phyloP scores from a whole-genome alignment of 2,888 invertebrate species.

The Orthonevra nobilis region DNA sequence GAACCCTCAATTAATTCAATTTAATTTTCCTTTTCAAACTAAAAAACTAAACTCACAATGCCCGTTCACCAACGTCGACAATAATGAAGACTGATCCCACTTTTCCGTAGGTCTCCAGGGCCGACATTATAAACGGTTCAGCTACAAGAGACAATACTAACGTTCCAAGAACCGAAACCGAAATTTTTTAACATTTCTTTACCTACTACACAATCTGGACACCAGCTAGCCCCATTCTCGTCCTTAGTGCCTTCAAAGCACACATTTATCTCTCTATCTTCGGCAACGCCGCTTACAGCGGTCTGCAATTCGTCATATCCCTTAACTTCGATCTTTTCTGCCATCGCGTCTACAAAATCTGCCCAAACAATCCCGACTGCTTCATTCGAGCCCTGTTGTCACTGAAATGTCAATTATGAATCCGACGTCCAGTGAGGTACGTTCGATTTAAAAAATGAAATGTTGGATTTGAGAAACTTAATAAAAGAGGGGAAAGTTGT shows the following conservation, averaged over 20 bases:
- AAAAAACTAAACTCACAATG: constrained; percentile 83
- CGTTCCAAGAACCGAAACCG: constrained; percentile 1
- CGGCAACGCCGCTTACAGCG: constrained; percentile 57
- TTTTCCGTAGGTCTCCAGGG: constrained; percentile 81
- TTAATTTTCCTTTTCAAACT: background rate
- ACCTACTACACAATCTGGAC: constrained; percentile 91
- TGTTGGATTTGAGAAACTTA: too few relatives aligned
- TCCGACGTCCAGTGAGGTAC: too few relatives aligned
- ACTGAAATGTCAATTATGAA: too few relatives aligned
- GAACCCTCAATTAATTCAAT: background rate
- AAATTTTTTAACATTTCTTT: constrained; percentile 72
- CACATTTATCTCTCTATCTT: constrained; percentile 75
- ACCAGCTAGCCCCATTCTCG: constrained; percentile 88
- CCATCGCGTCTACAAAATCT: too few relatives aligned
- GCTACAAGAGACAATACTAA: constrained; percentile 81
- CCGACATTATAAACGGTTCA: constrained; percentile 85
- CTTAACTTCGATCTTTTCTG: constrained; percentile 79
- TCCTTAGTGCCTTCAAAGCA: constrained; percentile 83
- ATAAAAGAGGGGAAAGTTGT: too few relatives aligned
- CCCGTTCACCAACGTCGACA: constrained; percentile 88
- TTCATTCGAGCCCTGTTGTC: too few relatives aligned
- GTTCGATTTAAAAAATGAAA: too few relatives aligned
- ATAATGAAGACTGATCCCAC: constrained; percentile 84
- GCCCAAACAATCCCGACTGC: too few relatives aligned
- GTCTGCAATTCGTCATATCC: constrained; percentile 81